phyloP scores from a whole-genome alignment of 2,797 vertebrate species.

The Pelobates cultripes region DNA sequence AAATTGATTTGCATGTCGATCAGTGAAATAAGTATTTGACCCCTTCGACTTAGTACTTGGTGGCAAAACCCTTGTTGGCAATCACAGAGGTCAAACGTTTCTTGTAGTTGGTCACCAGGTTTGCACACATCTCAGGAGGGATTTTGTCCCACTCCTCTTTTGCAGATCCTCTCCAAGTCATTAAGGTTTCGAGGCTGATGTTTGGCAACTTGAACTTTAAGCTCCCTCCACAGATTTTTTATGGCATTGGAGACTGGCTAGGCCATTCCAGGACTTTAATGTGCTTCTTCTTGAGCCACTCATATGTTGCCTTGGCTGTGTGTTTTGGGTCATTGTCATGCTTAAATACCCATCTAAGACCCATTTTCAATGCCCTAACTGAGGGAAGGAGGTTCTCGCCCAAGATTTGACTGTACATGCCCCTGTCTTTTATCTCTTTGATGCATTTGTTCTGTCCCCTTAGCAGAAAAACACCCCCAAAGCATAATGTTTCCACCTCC shows the following conservation, averaged over 20 bases:
- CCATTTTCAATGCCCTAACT: background rate
- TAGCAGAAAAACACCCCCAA: slow-evolving; percentile 1
- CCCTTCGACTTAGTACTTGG: background rate
- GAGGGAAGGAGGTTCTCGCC: no score
- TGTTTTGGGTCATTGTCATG: background rate
- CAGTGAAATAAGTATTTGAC: no score
- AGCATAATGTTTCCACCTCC: slow-evolving; percentile 5
- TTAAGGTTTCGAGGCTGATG: background rate
- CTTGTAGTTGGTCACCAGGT: background rate
- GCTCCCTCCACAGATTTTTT: no score
- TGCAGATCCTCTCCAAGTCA: background rate
- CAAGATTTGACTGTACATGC: no score
- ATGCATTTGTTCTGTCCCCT: background rate
- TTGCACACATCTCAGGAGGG: background rate
- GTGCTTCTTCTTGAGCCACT: no score
- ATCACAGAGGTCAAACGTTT: background rate
- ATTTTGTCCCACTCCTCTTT: background rate
- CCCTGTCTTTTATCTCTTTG: no score
- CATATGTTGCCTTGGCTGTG: no score
- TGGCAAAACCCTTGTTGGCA: background rate
- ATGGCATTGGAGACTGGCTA: background rate
- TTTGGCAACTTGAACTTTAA: background rate
- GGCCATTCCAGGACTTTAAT: no score
- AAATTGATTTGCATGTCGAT: no score
- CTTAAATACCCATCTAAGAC: background rate